A percentile compares a stretch with the other conserved stretches of the same genome.
phyloP scores from a whole-genome alignment of 2,113 vertebrate genomes.

The Melierax canorus region DNA sequence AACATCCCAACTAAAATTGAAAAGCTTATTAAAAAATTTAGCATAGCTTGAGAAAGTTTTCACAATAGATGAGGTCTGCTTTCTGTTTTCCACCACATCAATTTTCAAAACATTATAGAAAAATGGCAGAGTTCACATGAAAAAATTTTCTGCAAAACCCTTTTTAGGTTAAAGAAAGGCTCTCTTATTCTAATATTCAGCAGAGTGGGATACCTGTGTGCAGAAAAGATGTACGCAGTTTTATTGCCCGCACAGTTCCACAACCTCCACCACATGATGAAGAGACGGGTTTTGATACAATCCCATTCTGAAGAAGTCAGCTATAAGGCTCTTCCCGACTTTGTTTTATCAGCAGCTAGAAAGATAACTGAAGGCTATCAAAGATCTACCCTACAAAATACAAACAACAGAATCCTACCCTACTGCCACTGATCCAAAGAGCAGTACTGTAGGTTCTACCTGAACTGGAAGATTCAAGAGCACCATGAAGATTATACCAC shows the following conservation, averaged over 20 bases:
- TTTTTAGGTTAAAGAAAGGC: neutral
- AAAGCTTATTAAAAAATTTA: neutral
- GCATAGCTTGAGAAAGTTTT: neutral
- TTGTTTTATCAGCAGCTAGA: neutral
- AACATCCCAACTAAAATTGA: neutral
- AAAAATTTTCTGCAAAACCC: neutral
- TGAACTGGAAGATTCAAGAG: neutral
- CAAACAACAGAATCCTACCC: neutral
- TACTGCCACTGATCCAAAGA: neutral
- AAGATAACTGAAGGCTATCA: neutral
- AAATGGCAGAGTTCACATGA: neutral
- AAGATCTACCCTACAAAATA: neutral
- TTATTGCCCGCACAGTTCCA: neutral
- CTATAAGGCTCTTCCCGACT: neutral
- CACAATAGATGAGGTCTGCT: neutral
- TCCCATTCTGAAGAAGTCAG: neutral
- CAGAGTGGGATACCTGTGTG: neutral
- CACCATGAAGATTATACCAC: neutral
- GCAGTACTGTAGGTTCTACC: neutral
- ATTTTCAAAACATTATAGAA: neutral
- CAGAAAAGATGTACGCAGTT: neutral
- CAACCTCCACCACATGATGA: neutral
- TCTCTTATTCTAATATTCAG: neutral
- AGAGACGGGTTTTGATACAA: neutral
- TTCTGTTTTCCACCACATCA: neutral